Base-by-base conservation (phyloP, 2,888 invertebrate species). In the Diarsia rubi region DNA sequence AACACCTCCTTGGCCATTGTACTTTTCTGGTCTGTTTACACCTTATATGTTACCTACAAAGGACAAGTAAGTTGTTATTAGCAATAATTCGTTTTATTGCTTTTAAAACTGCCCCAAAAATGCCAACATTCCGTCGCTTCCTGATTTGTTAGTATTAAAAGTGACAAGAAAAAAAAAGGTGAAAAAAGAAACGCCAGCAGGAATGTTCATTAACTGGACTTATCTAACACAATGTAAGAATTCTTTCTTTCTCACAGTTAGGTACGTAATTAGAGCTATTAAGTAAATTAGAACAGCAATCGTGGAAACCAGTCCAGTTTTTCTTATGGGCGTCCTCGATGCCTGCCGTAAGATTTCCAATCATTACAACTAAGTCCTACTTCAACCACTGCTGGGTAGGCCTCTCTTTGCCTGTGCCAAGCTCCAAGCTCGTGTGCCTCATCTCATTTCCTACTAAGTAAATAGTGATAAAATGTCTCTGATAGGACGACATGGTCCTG, bases 391-490 rank as follows among this genome's bases (percentile, higher is more conserved):
- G 37, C 37, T 37, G 37, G 37, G 8, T 37, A 37, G 37, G 37
- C 6, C 37, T 8, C 37, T 37, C 6, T 8, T 8, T 8, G 6
- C 37, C 37, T 37, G 37, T 8, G 37, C 37, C 8, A 37, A 37
- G 37, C 37, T 37, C 37, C 37, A 37, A 6, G 37, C 37, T 37
- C 37, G 1, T 37, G 8, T 37, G 37, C 37, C 37, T 37, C 69
- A 79, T 73, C 82, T 52, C 60, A 64, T 76, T 82, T 72, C 52
- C 72, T 47, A 45, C 27, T 31, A 69, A 68, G 72, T 49, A 24
- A 68, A 75, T 49, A 24, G 27, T 62, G 67, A 47, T 59, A 31
- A 73, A 68, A 69, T 69, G 45, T 68, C 67, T 44, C 69, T 67
- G 45, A 24, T 47, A 59, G 73, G 60, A 47, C 69, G 27, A 62